phyloP scores from a whole-genome alignment of 2,888 invertebrate genomes.

The Epirrhoe tristata region DNA sequence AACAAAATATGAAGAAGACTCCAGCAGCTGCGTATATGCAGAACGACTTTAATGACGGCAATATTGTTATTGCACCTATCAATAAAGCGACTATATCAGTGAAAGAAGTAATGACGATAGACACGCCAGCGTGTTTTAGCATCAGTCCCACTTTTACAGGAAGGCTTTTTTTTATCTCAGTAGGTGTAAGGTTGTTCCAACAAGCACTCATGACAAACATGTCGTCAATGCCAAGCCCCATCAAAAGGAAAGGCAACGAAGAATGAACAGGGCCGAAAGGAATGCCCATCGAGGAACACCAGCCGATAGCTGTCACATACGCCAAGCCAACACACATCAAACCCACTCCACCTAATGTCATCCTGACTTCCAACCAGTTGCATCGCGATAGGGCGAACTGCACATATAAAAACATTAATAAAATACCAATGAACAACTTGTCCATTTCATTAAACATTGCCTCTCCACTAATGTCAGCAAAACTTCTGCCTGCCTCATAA shows the following conservation, averaged over 20 bases:
- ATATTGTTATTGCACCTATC: conserved; percentile 91
- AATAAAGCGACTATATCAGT: conserved; percentile 93
- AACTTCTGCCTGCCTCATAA: conserved; percentile 88
- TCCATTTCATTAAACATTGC: conserved; percentile 90
- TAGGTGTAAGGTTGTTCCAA: conserved; percentile 87
- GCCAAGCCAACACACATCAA: conserved; percentile 90
- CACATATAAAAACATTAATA: conserved; percentile 91
- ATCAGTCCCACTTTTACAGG: conserved; percentile 89
- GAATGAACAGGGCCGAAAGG: conserved; percentile 93
- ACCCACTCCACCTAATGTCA: conserved; percentile 88
- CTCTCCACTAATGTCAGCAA: conserved; percentile 90
- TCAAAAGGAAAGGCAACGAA: conserved; percentile 91
- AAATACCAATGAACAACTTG: conserved; percentile 88
- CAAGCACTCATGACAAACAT: conserved; percentile 94
- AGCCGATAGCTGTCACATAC: conserved; percentile 88
- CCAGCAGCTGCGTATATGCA: conserved; percentile 93
- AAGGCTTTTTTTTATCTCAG: conserved; percentile 81
- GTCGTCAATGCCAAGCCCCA: conserved; percentile 93
- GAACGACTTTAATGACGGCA: conserved; percentile 93
- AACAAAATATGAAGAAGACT: conserved; percentile 90
- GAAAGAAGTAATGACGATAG: conserved; percentile 93
- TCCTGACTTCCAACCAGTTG: conserved; percentile 90
- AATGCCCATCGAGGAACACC: conserved; percentile 89
- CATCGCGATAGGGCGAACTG: conserved; percentile 89
- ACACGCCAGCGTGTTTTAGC: conserved; percentile 92